A percentile compares a stretch with the other conserved stretches of the same genome.
These are phyloP conservation scores for Pachyseris speciosa DNA, from an alignment of 64 coral and sea anemone genomes.

Conservation along the genomic window DNA sequence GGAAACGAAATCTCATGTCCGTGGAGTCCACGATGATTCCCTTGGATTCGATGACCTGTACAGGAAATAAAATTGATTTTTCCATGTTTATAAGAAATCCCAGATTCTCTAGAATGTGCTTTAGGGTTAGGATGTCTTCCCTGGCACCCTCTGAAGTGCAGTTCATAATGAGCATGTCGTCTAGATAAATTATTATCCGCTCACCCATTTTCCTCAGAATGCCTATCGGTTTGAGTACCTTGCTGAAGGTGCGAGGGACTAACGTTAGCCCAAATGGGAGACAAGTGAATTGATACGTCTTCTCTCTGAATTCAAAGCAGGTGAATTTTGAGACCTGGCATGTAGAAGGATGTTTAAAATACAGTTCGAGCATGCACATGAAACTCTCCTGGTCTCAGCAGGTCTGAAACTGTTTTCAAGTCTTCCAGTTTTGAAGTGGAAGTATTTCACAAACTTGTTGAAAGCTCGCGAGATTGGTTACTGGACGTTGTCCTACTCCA, in stretches of 20 bases:
- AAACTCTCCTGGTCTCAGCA: not conserved
- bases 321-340: not conserved
- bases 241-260: slow-evolving; percentile 22
- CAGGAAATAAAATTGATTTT: slow-evolving; percentile 2
- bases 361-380: slow-evolving; percentile 15
- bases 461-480: not conserved
- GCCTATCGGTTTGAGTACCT: slow-evolving; percentile 14
- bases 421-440: slow-evolving; percentile 45
- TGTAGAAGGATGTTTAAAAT: not conserved
- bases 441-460: not conserved
- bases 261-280: slow-evolving; percentile 47
- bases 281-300: slow-evolving; percentile 35
- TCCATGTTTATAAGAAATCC: slow-evolving; percentile 9
- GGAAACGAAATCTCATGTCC: slow-evolving; percentile 19
- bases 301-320: not conserved
- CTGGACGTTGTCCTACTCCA: not conserved
- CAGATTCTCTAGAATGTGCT: not conserved
- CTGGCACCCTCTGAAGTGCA: not conserved
- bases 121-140: not conserved
- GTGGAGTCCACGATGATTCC: not conserved
- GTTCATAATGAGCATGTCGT: slow-evolving; percentile 36
- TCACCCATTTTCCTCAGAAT: not conserved
- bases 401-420: not conserved
- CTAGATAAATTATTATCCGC: slow-evolving; percentile 13
- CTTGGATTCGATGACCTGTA: slow-evolving; percentile 1